Evolutionary conservation across 2,113 vertebrate species (phyloP).

Genomic region (Dryoscopus gambensis): DNA sequence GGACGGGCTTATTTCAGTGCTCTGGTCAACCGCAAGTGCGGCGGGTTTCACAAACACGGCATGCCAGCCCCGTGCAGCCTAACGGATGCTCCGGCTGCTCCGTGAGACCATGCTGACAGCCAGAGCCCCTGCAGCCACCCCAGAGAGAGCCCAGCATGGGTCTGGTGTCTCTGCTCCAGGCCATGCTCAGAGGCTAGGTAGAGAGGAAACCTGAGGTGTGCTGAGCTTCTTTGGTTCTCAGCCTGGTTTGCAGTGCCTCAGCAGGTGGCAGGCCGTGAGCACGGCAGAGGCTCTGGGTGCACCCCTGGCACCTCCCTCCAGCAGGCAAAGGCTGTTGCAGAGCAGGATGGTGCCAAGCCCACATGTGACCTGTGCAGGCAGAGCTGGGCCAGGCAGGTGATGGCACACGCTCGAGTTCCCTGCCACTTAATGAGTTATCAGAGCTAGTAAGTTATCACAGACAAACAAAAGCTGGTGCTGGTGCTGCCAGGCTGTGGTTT

Average conservation of each 20-base stretch:
- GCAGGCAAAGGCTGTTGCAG: background rate
- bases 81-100: constrained; percentile 69
- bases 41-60: constrained; percentile 76
- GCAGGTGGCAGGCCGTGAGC: fast-evolving
- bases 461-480: background rate
- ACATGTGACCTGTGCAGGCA: fast-evolving
- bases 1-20: constrained; percentile 78
- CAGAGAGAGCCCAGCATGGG: fast-evolving
- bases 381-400: background rate
- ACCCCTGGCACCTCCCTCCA: fast-evolving
- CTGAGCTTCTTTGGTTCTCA: background rate
- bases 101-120: background rate
- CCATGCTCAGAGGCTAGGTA: background rate
- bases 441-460: background rate
- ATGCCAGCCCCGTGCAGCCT: constrained; percentile 35
- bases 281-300: background rate
- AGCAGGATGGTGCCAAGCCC: background rate
- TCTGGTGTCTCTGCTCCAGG: background rate
- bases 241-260: background rate
- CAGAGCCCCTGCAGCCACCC: background rate
- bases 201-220: background rate
- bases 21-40: constrained; percentile 79
- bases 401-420: fast-evolving
- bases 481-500: background rate
- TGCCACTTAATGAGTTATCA: background rate